Conservation (phyloP, 1,140 invertebrate species). For the Brachionus rotundiformis region DNA sequence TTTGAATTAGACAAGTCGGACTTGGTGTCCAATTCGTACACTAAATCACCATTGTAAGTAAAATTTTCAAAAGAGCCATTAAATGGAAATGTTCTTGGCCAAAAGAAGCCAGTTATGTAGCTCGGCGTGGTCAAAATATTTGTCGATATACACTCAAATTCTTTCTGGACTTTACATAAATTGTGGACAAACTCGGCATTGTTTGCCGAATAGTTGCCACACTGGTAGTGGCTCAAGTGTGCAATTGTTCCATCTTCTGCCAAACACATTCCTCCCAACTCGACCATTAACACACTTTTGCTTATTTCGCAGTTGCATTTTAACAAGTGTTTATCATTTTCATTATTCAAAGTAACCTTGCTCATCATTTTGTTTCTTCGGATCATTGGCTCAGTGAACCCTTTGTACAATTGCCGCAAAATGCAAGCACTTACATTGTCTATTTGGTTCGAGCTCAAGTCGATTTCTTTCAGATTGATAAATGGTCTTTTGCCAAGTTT, state of each 20-base stretch:
- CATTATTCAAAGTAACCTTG: not conserved
- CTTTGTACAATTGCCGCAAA: conserved; percentile 38
- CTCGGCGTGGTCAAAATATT: not conserved
- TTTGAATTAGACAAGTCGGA: not conserved
- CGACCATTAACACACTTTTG: not conserved
- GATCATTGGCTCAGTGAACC: not conserved
- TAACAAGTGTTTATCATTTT: not conserved
- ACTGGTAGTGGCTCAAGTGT: conserved; percentile 25
- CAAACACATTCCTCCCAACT: conserved; percentile 1
- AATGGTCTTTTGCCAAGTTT: conserved; percentile 4
- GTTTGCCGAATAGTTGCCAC: conserved; percentile 3
- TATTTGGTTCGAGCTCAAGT: not conserved
- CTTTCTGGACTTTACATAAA: not conserved
- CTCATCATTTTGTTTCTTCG: not conserved
- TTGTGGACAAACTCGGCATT: not conserved
- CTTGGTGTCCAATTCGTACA: not conserved
- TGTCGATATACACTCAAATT: not conserved
- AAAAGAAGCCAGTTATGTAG: not conserved
- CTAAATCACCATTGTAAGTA: not conserved
- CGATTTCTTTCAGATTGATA: conserved; percentile 27
- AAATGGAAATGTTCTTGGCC: conserved; percentile 9
- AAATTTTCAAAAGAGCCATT: not conserved
- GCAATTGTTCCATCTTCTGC: not conserved
- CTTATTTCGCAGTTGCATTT: conserved; percentile 28
- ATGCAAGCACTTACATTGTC: conserved; percentile 9